Percentiles rank a stretch among this genome's conserved stretches.
These are phyloP conservation scores for Drosophila stalkeri DNA, from an alignment of 2,888 invertebrate species.

Conservation along the genomic window DNA sequence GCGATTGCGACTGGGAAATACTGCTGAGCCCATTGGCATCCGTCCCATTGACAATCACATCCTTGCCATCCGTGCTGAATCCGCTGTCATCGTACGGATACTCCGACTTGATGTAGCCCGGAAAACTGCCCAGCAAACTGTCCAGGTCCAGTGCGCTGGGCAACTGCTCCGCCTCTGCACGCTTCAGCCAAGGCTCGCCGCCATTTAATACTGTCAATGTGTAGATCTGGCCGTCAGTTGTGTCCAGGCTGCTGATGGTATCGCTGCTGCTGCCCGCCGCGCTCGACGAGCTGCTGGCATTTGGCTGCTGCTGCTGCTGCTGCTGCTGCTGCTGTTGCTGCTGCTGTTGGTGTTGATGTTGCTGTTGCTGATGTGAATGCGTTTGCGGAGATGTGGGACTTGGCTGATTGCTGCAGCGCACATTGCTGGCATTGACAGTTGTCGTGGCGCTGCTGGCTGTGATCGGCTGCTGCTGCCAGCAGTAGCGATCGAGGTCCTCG, in stretches of 20 bases:
- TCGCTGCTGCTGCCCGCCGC: conserved; percentile 76
- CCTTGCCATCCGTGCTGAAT: conserved; percentile 87
- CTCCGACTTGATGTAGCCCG: conserved; percentile 89
- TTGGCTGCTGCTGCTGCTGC: conserved; percentile 62
- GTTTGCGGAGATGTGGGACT: conserved; percentile 69
- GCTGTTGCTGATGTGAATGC: conserved; percentile 53
- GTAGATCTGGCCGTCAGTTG: conserved; percentile 92
- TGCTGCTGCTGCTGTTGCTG: conserved; percentile 59
- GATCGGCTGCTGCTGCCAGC: conserved; percentile 90
- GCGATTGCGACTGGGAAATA: conserved; percentile 69
- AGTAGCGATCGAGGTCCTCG: conserved; percentile 94
- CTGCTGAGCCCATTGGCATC: conserved; percentile 70
- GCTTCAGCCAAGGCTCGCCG: conserved; percentile 89
- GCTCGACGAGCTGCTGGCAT: conserved; percentile 69
- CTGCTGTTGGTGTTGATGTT: conserved; percentile 40
- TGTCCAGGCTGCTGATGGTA: conserved; percentile 83
- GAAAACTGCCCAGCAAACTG: conserved; percentile 91
- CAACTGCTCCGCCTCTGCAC: conserved; percentile 87
- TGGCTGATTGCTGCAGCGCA: conserved; percentile 81
- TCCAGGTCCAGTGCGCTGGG: conserved; percentile 90
- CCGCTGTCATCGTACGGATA: conserved; percentile 92
- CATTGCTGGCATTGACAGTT: conserved; percentile 84
- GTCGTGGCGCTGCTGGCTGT: conserved; percentile 62
- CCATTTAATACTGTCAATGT: conserved; percentile 94
- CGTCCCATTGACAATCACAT: conserved; percentile 67